Percentiles rank a stretch among this genome's conserved stretches.
Evolutionary conservation across 35 echinoderm and acorn worm genomes (phyloP).

Genomic region (Patiria miniata): DNA sequence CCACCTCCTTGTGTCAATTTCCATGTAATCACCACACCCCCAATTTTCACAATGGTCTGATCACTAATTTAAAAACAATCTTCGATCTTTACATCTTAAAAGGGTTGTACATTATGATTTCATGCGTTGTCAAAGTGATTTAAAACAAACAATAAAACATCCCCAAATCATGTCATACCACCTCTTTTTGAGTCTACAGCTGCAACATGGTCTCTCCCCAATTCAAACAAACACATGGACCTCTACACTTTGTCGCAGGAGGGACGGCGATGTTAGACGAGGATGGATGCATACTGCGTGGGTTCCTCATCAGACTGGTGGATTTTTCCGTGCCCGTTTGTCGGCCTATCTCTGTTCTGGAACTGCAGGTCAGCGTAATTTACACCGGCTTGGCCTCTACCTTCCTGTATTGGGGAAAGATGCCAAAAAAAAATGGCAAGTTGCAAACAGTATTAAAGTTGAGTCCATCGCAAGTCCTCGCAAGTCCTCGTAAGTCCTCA

Average conservation of each 20-base stretch:
- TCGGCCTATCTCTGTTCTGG: not conserved
- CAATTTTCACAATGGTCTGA: no score
- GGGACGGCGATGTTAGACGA: not conserved
- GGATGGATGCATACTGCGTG: conserved; percentile 2
- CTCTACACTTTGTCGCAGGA: not conserved
- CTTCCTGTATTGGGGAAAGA: not conserved
- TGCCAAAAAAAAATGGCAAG: not conserved
- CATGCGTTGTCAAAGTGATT: no score
- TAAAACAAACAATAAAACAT: no score
- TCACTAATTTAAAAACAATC: no score
- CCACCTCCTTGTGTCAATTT: no score
- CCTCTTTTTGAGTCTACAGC: not conserved
- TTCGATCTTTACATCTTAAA: no score
- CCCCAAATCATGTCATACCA: no score
- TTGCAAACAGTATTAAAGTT: not conserved
- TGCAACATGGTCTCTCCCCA: not conserved
- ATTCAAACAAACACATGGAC: not conserved
- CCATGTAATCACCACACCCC: no score
- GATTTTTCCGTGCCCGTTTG: not conserved
- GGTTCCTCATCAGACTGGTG: not conserved
- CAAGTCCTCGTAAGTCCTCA: no score
- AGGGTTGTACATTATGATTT: no score
- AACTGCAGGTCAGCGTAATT: conserved; percentile 14
- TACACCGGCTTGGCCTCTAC: not conserved
- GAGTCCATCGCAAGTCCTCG: no score